Percentiles rank a stretch among this genome's conserved stretches.
Conservation (phyloP, 2,888 invertebrate species). For the Alentia gelatinosa region DNA sequence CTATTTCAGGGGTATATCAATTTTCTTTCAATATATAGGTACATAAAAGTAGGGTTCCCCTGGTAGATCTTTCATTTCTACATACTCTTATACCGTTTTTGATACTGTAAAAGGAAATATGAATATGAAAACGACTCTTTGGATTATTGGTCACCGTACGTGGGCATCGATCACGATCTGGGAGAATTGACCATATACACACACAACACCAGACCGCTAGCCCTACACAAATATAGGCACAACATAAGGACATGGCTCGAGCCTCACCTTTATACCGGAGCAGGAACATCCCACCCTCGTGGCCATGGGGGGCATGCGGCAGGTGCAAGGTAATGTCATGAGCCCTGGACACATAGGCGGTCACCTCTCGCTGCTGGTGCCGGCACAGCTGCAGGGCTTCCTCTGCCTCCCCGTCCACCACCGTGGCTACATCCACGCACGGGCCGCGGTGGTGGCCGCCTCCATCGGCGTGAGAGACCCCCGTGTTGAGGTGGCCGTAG, state of each 20-base stretch:
- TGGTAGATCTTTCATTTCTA: no score
- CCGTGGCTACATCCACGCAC: slow-evolving; percentile 30
- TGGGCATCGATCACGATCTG: no score
- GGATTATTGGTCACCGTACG: no score
- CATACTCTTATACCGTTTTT: no score
- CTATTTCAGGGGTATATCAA: no score
- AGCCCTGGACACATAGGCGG: background rate
- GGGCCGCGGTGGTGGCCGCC: background rate
- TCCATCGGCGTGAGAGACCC: background rate
- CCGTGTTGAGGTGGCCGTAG: background rate
- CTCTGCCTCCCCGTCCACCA: slow-evolving; percentile 3
- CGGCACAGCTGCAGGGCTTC: slow-evolving; percentile 25
- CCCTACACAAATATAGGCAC: background rate
- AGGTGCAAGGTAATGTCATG: slow-evolving; percentile 11
- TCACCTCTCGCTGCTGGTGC: slow-evolving; percentile 8
- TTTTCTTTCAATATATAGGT: no score
- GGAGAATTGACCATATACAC: no score
- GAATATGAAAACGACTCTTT: no score
- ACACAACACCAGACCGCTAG: no score
- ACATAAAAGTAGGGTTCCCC: no score
- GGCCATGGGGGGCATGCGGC: background rate
- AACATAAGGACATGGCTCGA: no score
- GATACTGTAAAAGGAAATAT: no score
- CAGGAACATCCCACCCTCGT: background rate
- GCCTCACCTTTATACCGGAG: slow-evolving; percentile 29